Evolutionary conservation across 2,888 invertebrate species (phyloP).

Genomic region (Nasonia oneida): DNA sequence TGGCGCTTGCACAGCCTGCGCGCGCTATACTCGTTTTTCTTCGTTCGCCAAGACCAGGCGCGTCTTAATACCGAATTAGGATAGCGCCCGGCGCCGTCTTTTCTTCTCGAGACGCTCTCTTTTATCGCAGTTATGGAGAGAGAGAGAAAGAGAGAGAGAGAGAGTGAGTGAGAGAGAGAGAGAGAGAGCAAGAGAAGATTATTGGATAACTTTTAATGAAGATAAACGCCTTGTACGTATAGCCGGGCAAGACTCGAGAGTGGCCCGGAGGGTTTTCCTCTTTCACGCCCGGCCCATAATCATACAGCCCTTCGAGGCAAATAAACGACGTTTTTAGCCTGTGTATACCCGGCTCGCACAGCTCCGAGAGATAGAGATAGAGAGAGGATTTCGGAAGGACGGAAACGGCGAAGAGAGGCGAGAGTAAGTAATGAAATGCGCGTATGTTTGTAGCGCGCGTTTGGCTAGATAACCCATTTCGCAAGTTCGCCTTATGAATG

Average conservation of each 20-base stretch:
- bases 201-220: constrained; percentile 58
- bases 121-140: constrained; percentile 45
- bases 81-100: constrained; percentile 8
- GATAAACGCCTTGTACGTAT: constrained; percentile 38
- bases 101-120: constrained; percentile 34
- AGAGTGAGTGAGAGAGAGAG: not conserved
- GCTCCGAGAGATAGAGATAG: not conserved
- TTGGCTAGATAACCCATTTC: constrained; percentile 27
- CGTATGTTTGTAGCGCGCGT: not conserved
- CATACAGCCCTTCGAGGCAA: not conserved
- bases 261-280: constrained; percentile 3
- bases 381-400: constrained; percentile 10
- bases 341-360: too few relatives aligned
- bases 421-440: not conserved
- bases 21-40: constrained; percentile 17
- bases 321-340: constrained; percentile 8
- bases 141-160: too few relatives aligned
- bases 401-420: not conserved
- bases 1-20: not conserved
- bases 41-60: not conserved
- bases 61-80: constrained; percentile 37
- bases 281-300: constrained; percentile 4
- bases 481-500: constrained; percentile 48
- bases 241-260: not conserved
- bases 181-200: constrained; percentile 14